A percentile compares a stretch with the other conserved stretches of the same genome.
phyloP scores from a whole-genome alignment of 2,888 invertebrate genomes.

The Caenorhabditis wallacei region DNA sequence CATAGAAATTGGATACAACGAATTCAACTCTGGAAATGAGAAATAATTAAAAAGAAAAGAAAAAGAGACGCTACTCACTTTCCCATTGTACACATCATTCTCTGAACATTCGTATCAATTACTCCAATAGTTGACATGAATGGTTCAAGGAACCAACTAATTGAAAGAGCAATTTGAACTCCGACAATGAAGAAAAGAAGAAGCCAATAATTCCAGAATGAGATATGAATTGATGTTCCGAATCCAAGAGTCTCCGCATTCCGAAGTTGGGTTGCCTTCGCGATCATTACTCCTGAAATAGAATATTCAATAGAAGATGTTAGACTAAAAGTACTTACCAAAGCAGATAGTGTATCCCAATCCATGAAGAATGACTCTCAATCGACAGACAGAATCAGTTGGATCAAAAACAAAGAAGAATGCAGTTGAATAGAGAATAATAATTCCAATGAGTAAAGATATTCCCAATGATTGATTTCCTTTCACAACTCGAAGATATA shows the following conservation, averaged over 20 bases:
- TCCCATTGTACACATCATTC: constrained; percentile 76
- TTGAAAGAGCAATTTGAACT: constrained; percentile 81
- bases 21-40: constrained; percentile 70
- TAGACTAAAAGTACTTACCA: constrained; percentile 61
- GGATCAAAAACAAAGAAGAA: constrained; percentile 81
- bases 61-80: constrained; percentile 39
- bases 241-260: constrained; percentile 81
- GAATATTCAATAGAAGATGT: background rate
- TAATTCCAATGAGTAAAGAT: constrained; percentile 80
- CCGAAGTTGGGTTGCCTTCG: constrained; percentile 81
- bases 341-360: constrained; percentile 81
- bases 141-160: constrained; percentile 77
- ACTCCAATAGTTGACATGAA: constrained; percentile 74
- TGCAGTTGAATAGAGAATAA: constrained; percentile 78
- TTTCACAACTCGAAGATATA: constrained; percentile 79
- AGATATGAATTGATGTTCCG: constrained; percentile 76
- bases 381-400: constrained; percentile 74
- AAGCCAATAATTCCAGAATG: constrained; percentile 83
- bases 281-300: constrained; percentile 78
- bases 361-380: constrained; percentile 76
- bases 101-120: constrained; percentile 66
- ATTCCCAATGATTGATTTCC: constrained; percentile 83
- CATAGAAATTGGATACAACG: constrained; percentile 77
- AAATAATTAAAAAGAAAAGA: background rate
- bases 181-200: constrained; percentile 81